Evolutionary conservation across 2,797 vertebrate genomes (phyloP).

Genomic region (Sphenopsis melanotis): DNA sequence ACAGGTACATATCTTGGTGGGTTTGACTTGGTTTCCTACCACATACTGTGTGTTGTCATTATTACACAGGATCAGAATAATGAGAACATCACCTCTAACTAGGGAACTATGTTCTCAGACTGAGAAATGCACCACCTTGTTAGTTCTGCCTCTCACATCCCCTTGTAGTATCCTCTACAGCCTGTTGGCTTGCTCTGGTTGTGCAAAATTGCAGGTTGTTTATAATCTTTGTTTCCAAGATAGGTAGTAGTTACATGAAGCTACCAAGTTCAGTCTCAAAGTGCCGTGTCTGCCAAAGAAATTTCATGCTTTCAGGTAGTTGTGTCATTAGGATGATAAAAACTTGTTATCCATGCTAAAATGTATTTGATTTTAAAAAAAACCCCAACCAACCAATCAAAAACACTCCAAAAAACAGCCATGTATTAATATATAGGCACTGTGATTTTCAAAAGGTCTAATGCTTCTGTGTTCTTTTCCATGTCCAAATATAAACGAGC

Average conservation of each 20-base stretch:
- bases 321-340: background rate
- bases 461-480: background rate
- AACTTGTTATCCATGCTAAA: background rate
- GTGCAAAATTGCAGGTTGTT: background rate
- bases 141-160: background rate
- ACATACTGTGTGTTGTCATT: background rate
- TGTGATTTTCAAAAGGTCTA: background rate
- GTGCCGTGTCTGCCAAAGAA: background rate
- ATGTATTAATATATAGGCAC: background rate
- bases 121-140: background rate
- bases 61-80: background rate
- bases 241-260: background rate
- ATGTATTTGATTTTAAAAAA: background rate
- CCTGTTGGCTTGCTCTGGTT: background rate
- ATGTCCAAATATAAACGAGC: background rate
- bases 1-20: background rate
- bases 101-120: background rate
- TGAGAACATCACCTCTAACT: background rate
- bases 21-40: background rate
- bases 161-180: background rate
- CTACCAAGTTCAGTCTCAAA: background rate
- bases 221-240: background rate
- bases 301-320: background rate
- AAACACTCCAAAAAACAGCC: background rate
- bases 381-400: rapidly evolving